Conservation (phyloP, 37 sponge, comb jelly and placozoan genomes). For the Chondrosia reniformis region DNA sequence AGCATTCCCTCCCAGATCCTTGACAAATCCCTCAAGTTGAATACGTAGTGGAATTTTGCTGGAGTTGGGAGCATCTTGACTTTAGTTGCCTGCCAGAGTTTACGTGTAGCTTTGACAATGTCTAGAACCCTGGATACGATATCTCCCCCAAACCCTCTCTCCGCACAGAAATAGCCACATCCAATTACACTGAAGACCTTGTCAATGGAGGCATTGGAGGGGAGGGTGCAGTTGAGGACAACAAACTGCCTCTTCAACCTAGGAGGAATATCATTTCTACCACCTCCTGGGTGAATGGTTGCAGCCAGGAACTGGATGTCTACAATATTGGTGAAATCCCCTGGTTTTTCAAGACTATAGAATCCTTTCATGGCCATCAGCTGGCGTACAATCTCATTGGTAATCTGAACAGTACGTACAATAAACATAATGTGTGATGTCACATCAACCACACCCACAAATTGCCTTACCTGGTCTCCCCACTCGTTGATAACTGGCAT, state of each 20-base stretch:
- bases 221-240: slow-evolving; percentile 97
- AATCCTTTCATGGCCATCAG: slow-evolving; percentile 95
- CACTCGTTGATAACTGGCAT: slow-evolving; percentile 99
- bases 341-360: slow-evolving; percentile 98
- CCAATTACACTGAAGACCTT: slow-evolving; percentile 96
- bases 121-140: slow-evolving; percentile 37
- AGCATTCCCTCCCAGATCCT: slow-evolving; percentile 99
- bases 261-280: slow-evolving; percentile 95
- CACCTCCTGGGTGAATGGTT: slow-evolving; percentile 99
- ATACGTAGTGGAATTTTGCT: slow-evolving; percentile 99
- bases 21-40: slow-evolving; percentile 97
- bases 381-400: slow-evolving; percentile 98
- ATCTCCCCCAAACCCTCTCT: slow-evolving; percentile 75
- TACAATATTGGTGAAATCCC: slow-evolving; percentile 96
- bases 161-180: slow-evolving; percentile 83
- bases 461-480: slow-evolving; percentile 77
- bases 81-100: slow-evolving; percentile 93
- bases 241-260: slow-evolving; percentile 95
- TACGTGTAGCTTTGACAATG: slow-evolving; percentile 88
- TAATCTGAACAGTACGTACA: slow-evolving; percentile 42
- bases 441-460: slow-evolving; percentile 9
- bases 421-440: not conserved
- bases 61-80: slow-evolving; percentile 97
- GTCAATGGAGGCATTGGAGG: slow-evolving; percentile 97
- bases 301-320: slow-evolving; percentile 97